Percentiles rank a stretch among this genome's conserved stretches.
phyloP scores from a whole-genome alignment of 2,888 invertebrate genomes.

The Leptura quadrifasciata region DNA sequence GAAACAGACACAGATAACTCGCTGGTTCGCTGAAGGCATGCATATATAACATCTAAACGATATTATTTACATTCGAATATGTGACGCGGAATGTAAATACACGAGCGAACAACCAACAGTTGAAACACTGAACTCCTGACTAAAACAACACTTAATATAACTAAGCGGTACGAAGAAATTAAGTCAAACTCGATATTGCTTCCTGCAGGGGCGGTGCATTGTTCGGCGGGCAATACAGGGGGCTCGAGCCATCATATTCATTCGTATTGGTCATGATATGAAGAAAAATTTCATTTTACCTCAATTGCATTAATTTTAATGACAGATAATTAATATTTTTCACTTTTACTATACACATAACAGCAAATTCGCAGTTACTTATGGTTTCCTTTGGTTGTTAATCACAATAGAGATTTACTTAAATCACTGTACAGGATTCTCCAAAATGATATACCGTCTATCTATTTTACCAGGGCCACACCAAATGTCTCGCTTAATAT shows the following conservation, averaged over 20 bases:
- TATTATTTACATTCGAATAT: conserved; percentile 34
- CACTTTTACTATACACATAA: too few species aligned
- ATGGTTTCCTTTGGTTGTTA: too few species aligned
- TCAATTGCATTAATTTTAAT: too few species aligned
- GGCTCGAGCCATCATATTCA: neutral
- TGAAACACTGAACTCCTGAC: conserved; percentile 47
- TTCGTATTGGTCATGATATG: neutral
- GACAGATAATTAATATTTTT: too few species aligned
- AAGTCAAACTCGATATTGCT: conserved; percentile 49
- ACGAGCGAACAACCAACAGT: conserved; percentile 30
- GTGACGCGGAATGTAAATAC: conserved; percentile 32
- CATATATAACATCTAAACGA: conserved; percentile 21
- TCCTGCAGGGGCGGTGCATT: conserved; percentile 51
- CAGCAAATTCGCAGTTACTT: too few species aligned
- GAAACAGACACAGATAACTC: conserved; percentile 9
- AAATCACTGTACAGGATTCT: too few species aligned
- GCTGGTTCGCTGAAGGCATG: neutral
- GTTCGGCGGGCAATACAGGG: conserved; percentile 11
- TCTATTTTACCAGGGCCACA: too few species aligned
- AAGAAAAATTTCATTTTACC: neutral
- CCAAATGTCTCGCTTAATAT: too few species aligned
- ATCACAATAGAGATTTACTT: too few species aligned
- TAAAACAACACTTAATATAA: conserved; percentile 39
- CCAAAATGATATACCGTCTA: too few species aligned
- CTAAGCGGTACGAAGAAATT: conserved; percentile 50